A percentile compares a stretch with the other conserved stretches of the same genome.
Evolutionary conservation across 1,140 invertebrate species (phyloP).

Genomic region (Drosophila quadrilineata): DNA sequence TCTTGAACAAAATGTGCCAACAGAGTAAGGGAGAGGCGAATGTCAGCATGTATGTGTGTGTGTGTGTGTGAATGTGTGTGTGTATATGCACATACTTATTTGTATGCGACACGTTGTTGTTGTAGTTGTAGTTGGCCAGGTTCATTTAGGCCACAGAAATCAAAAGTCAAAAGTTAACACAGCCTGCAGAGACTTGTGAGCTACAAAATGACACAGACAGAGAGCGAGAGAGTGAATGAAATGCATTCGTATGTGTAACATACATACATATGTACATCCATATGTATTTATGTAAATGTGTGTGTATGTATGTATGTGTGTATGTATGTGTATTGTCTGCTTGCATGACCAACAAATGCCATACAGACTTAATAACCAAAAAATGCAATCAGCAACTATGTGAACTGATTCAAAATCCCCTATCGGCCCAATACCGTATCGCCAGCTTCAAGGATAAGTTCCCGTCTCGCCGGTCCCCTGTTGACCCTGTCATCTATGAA

Average conservation of each 20-base stretch:
- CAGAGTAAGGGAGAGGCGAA: slow-evolving; percentile 1
- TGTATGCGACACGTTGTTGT: slow-evolving; percentile 57
- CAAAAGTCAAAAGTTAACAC: slow-evolving; percentile 68
- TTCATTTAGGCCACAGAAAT: slow-evolving; percentile 74
- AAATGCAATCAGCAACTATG: slow-evolving; percentile 63
- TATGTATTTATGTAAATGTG: slow-evolving; percentile 1
- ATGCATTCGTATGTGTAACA: too few relatives aligned
- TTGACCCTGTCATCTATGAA: too few relatives aligned
- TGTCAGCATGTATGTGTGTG: background rate
- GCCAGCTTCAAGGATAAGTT: background rate
- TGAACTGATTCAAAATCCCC: background rate
- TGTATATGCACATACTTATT: slow-evolving; percentile 29
- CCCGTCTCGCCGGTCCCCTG: too few relatives aligned
- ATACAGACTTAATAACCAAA: slow-evolving; percentile 77
- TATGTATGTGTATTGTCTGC: slow-evolving; percentile 5
- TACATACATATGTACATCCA: slow-evolving; percentile 25
- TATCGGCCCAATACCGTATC: background rate
- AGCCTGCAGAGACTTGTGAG: slow-evolving; percentile 40
- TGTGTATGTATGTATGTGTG: slow-evolving; percentile 16
- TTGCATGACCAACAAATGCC: slow-evolving; percentile 13
- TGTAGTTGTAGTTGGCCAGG: slow-evolving; percentile 22
- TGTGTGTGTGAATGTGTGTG: background rate
- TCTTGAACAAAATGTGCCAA: slow-evolving; percentile 70
- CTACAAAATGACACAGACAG: slow-evolving; percentile 57
- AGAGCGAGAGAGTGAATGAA: too few relatives aligned